phyloP scores from a whole-genome alignment of 2,113 vertebrate species.

The Eubucco bourcierii region DNA sequence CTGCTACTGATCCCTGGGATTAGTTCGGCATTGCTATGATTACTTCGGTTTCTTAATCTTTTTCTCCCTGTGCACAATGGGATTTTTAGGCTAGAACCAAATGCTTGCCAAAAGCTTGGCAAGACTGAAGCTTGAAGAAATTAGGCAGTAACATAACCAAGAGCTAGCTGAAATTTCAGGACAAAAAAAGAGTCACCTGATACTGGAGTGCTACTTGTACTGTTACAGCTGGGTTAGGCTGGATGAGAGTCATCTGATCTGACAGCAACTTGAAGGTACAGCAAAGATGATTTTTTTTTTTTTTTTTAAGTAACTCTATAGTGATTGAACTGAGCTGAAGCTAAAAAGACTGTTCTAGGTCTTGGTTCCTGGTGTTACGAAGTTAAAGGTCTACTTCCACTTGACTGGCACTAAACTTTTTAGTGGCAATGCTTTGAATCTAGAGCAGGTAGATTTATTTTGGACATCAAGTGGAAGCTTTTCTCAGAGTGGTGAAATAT shows the following conservation, averaged over 20 bases:
- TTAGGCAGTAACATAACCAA: not conserved
- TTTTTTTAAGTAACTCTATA: not conserved
- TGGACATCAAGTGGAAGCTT: too few relatives aligned
- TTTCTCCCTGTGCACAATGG: not conserved
- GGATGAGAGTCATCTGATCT: not conserved
- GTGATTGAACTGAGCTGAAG: not conserved
- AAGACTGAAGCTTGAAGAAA: not conserved
- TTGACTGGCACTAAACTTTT: not conserved
- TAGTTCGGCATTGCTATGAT: not conserved
- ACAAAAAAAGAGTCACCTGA: not conserved
- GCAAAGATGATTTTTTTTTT: not conserved
- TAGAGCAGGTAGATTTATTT: too few relatives aligned
- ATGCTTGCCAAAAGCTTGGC: not conserved
- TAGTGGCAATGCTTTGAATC: too few relatives aligned
- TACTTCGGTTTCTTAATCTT: not conserved
- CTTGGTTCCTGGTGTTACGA: not conserved
- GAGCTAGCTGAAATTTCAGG: not conserved
- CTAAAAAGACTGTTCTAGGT: not conserved
- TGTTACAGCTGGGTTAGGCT: not conserved
- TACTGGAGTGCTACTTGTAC: not conserved
- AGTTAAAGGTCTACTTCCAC: not conserved
- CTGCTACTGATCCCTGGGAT: not conserved
- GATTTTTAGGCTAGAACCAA: not conserved
- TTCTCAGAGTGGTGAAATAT: too few relatives aligned
- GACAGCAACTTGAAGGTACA: not conserved